phyloP scores from a whole-genome alignment of 2,797 vertebrate genomes.

The Hyperoplus immaculatus region DNA sequence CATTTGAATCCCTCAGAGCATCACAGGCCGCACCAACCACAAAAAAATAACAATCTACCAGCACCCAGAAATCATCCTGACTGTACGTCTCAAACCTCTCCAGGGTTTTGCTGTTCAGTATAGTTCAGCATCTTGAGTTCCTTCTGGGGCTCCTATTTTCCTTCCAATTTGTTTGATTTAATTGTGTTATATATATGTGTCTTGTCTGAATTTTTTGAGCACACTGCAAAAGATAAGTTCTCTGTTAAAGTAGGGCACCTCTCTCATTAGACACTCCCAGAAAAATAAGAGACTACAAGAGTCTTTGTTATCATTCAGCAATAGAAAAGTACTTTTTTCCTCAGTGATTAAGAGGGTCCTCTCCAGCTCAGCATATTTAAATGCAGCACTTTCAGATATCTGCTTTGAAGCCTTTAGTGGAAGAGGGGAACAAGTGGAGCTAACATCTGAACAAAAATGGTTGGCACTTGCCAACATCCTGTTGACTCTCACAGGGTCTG shows the following conservation, averaged over 20 bases:
- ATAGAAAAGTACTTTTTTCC: conserved; percentile 61
- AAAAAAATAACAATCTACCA: conserved; percentile 64
- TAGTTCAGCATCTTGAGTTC: conserved; percentile 67
- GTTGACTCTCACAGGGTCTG: background rate
- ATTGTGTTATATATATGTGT: conserved; percentile 83
- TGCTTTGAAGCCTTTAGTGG: conserved; percentile 72
- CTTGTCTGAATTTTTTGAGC: conserved; percentile 71
- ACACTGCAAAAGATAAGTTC: conserved; percentile 66
- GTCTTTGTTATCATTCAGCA: conserved; percentile 77
- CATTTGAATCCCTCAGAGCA: conserved; percentile 58
- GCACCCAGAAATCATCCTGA: conserved; percentile 62
- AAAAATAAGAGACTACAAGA: conserved; percentile 51
- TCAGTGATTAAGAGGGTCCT: conserved; percentile 72
- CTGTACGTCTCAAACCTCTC: conserved; percentile 53
- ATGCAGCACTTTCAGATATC: conserved; percentile 54
- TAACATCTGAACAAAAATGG: conserved; percentile 53
- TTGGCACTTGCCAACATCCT: conserved; percentile 20
- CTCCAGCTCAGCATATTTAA: conserved; percentile 65
- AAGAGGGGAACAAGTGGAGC: conserved; percentile 53
- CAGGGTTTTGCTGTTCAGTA: conserved; percentile 66
- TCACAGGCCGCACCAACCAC: conserved; percentile 41
- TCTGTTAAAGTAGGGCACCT: conserved; percentile 81
- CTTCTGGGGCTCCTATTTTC: conserved; percentile 54
- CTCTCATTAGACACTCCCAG: conserved; percentile 76
- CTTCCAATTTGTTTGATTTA: conserved; percentile 77